Conservation (phyloP, 1,140 invertebrate genomes). For the Euwallacea similis region DNA sequence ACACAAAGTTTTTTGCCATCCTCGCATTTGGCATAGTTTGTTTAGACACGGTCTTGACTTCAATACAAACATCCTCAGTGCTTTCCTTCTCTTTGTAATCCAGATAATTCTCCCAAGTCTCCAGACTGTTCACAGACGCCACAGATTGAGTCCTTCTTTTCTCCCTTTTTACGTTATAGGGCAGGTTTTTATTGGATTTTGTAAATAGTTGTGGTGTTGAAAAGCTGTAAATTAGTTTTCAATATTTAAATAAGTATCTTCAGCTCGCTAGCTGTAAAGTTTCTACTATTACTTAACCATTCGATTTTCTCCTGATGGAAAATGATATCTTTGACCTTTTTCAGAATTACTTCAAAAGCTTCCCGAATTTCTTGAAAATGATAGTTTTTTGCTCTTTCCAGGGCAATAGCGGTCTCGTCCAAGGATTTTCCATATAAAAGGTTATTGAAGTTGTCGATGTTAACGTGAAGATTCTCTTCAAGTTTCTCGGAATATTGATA, state of each 20-base stretch:
- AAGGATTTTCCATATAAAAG: conserved; percentile 14
- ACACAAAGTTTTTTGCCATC: conserved; percentile 42
- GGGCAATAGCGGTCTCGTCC: conserved; percentile 19
- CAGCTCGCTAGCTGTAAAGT: conserved; percentile 16
- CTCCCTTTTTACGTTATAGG: conserved; percentile 28
- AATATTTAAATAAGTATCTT: conserved; percentile 34
- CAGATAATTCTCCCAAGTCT: conserved; percentile 41
- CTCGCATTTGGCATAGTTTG: conserved; percentile 20
- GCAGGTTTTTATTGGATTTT: background rate
- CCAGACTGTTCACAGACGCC: conserved; percentile 30
- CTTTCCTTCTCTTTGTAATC: conserved; percentile 35
- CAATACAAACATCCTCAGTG: conserved; percentile 6
- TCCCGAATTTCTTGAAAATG: conserved; percentile 41
- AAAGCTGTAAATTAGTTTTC: conserved; percentile 34
- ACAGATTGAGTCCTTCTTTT: conserved; percentile 30
- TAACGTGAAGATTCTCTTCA: conserved; percentile 32
- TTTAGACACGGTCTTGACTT: conserved; percentile 22
- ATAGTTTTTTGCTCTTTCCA: conserved; percentile 42
- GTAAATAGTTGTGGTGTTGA: too few relatives aligned
- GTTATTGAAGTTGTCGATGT: conserved; percentile 33
- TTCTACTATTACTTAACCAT: conserved; percentile 23
- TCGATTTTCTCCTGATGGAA: conserved; percentile 35
- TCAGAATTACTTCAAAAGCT: conserved; percentile 31
- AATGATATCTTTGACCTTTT: conserved; percentile 32
- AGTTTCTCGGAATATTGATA: conserved; percentile 37